Evolutionary conservation across 2,797 vertebrate genomes (phyloP), one percentile per base, ranked within the genome.

Genomic region (Gobionotothen gibberifrons): DNA sequence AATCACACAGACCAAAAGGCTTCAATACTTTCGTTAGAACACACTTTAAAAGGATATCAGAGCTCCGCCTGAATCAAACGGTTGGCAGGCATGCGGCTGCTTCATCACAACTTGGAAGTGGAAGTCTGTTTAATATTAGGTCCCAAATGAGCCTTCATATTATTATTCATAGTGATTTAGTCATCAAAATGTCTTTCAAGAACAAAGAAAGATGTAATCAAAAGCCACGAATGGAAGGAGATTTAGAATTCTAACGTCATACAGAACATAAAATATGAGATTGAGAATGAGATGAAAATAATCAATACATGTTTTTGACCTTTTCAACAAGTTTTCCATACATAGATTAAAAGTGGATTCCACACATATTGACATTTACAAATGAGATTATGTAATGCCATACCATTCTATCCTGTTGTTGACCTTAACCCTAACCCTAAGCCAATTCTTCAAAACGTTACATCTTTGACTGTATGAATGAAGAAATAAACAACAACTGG

Each of bases 21-120:
- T 82, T 64, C 48, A 56, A 71, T 51, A 43, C 43, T 76, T 74
- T 81, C 71, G 58, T 84, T 75, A 76, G 73, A 79, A 82, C 53
- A 51, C 58, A 74, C 63, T 73, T 79, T 66, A 89, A 76, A 85
- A 16, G 3, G 69, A 85, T 46, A 80, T 75, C 53, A 54, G 39
- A 78, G 53, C 62, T 3, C 57, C 3, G 10, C 3, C 43, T 63
- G 53, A 72, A 71, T 83, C 81, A 86, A 78, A 83, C 8, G 5
- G 16, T 59, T 81, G 63, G 63, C 60, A 55, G 57, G 29, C 11
- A 19, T 29, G 22, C 13, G 1, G 56, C 51, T n/a, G 64, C 69
- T 81, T 83, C 46, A 64, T 73, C 58, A 15, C 64, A 13, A 71
- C 79, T 66, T 74, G 22, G 56, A 74, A 60, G 62, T 67, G 63